Conservation (phyloP, 2,113 vertebrate genomes). For the Tenebrosternarchus preto region DNA sequence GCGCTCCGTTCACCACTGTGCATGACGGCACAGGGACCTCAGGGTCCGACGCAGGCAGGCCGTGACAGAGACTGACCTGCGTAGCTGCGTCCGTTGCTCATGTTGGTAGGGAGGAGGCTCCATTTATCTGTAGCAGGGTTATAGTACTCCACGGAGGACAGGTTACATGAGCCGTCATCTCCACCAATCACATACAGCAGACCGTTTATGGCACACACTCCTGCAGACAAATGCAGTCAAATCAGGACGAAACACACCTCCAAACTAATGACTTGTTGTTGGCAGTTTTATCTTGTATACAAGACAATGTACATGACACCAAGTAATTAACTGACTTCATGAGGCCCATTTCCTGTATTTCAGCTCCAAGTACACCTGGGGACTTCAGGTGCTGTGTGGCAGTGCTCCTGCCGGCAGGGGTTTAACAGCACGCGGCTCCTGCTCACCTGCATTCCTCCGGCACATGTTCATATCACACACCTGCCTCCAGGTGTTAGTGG, state of each 20-base stretch:
- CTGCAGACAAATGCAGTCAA: conserved; percentile 63
- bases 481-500: conserved; percentile 88
- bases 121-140: conserved; percentile 91
- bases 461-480: conserved; percentile 99
- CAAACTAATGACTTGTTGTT: too few species aligned
- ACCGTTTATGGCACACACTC: conserved; percentile 91
- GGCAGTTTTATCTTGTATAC: too few species aligned
- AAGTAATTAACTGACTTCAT: too few species aligned
- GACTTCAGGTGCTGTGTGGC: background rate
- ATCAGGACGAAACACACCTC: background rate
- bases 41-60: background rate
- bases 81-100: conserved; percentile 95
- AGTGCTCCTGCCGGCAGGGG: background rate
- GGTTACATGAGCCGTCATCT: conserved; percentile 93
- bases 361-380: too few species aligned
- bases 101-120: conserved; percentile 91
- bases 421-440: background rate
- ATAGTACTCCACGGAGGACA: conserved; percentile 94
- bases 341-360: background rate
- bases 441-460: conserved; percentile 90
- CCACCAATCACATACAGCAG: conserved; percentile 94
- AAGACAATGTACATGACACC: too few species aligned
- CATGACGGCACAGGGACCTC: background rate
- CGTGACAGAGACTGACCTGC: conserved; percentile 76
- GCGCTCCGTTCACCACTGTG: background rate